These are phyloP conservation scores for Pinna nobilis DNA, from an alignment of 1,140 invertebrate genomes.

Conservation along the genomic window DNA sequence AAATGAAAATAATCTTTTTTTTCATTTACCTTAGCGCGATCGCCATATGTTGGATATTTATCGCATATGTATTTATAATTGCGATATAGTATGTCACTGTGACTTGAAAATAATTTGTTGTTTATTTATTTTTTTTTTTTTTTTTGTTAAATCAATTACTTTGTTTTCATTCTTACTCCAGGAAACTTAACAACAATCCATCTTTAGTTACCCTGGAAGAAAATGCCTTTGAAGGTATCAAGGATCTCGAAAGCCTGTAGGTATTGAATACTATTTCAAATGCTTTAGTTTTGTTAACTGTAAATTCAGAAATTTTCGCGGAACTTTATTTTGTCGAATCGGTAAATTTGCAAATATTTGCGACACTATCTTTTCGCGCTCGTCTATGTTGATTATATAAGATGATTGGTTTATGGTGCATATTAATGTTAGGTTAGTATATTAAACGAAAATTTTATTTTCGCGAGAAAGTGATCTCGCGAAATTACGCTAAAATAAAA, in stretches of 20 bases:
- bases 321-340: neutral
- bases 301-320: neutral
- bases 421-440: too few species aligned
- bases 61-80: neutral
- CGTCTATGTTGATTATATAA: neutral
- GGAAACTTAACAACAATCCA: constrained; percentile 82
- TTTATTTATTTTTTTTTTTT: neutral
- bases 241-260: constrained; percentile 80
- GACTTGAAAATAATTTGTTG: neutral
- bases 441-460: too few species aligned
- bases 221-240: constrained; percentile 81
- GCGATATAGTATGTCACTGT: neutral
- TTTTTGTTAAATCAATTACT: neutral
- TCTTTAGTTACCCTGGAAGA: constrained; percentile 79
- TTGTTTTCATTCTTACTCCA: constrained; percentile 63
- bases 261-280: constrained; percentile 71
- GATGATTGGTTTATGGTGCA: too few species aligned
- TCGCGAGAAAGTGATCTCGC: too few species aligned
- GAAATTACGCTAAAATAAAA: too few species aligned
- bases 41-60: neutral
- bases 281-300: too few species aligned
- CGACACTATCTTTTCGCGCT: neutral
- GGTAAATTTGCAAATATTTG: neutral
- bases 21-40: neutral
- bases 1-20: neutral